Evolutionary conservation across 1,140 invertebrate genomes (phyloP).

Genomic region (Drosophila hydei): DNA sequence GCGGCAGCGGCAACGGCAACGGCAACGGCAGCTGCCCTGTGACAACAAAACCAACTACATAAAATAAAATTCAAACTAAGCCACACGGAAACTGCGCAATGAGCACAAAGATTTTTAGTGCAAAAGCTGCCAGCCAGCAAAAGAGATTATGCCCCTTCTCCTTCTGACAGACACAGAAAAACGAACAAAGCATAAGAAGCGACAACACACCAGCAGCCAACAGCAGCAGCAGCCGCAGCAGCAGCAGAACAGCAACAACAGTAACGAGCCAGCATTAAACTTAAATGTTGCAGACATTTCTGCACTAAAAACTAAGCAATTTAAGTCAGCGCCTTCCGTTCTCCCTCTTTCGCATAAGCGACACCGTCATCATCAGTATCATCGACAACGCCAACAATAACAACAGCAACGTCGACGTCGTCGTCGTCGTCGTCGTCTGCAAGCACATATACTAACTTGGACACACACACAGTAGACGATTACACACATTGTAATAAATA

Average conservation of each 20-base stretch:
- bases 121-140: conserved; percentile 41
- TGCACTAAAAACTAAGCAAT: conserved; percentile 76
- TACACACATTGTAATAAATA: conserved; percentile 82
- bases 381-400: conserved; percentile 27
- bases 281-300: conserved; percentile 74
- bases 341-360: conserved; percentile 8
- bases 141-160: conserved; percentile 39
- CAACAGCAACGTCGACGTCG: conserved; percentile 17
- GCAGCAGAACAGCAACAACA: conserved; percentile 32
- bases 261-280: conserved; percentile 66
- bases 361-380: background rate
- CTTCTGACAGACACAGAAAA: conserved; percentile 30
- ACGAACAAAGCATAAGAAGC: conserved; percentile 51
- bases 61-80: conserved; percentile 59
- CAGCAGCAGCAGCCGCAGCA: conserved; percentile 34
- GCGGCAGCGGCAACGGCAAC: background rate
- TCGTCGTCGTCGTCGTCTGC: conserved; percentile 34
- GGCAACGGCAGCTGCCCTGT: conserved; percentile 20
- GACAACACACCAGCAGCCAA: conserved; percentile 39
- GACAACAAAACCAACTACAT: conserved; percentile 23
- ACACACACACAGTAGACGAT: conserved; percentile 47
- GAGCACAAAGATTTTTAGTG: conserved; percentile 49
- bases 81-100: conserved; percentile 67
- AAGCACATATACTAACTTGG: conserved; percentile 43
- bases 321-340: conserved; percentile 53